phyloP scores from a whole-genome alignment of 2,888 invertebrate species.

The Leptarthrus brevirostris region DNA sequence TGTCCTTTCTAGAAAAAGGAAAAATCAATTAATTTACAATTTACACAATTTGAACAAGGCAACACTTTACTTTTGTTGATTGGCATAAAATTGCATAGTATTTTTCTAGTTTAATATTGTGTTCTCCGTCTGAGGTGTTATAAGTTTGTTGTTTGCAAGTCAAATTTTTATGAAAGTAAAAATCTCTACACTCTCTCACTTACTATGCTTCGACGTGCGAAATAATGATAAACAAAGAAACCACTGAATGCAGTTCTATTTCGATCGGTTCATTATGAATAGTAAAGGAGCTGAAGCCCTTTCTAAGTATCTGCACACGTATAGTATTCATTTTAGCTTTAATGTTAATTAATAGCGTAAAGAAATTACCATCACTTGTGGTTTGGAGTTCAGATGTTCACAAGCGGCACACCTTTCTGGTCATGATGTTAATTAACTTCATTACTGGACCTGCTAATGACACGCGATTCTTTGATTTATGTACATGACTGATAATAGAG shows the following conservation, averaged over 20 bases:
- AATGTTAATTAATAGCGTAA: slow-evolving; percentile 53
- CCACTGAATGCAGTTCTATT: slow-evolving; percentile 7
- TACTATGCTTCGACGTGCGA: slow-evolving; percentile 11
- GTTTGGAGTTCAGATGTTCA: slow-evolving; percentile 16
- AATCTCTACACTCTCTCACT: neutral
- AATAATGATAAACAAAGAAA: slow-evolving; percentile 11
- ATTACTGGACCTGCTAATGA: slow-evolving; percentile 54
- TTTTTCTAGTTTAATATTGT: too few species aligned
- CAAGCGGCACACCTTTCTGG: slow-evolving; percentile 52
- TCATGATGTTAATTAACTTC: slow-evolving; percentile 54
- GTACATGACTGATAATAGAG: slow-evolving; percentile 52
- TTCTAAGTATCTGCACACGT: slow-evolving; percentile 43
- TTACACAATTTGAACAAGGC: too few species aligned
- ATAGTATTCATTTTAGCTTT: slow-evolving; percentile 38
- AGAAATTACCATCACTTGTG: slow-evolving; percentile 46
- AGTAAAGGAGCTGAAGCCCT: neutral
- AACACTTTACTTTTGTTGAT: too few species aligned
- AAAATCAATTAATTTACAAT: too few species aligned
- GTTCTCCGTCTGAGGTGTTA: too few species aligned
- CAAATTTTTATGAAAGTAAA: too few species aligned
- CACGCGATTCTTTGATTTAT: slow-evolving; percentile 55
- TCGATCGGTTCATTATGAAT: neutral
- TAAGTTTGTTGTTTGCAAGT: too few species aligned
- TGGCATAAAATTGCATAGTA: too few species aligned
- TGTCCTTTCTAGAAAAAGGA: neutral